Base-by-base conservation (phyloP, 37 sponge, comb jelly and placozoan species). In the Oscarella lobularis region DNA sequence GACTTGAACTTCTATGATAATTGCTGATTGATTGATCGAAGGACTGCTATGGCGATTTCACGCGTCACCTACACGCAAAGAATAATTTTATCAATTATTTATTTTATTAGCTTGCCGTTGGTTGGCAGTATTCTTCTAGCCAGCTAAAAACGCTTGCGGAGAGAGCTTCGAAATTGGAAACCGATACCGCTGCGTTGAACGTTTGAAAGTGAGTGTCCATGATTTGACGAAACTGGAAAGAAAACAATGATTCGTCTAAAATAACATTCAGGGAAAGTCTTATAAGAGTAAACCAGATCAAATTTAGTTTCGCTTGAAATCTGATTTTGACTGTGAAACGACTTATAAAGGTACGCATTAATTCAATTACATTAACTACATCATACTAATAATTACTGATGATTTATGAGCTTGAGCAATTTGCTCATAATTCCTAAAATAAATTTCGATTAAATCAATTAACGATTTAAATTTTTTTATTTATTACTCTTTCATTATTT, bases 401-500 rank as follows among this genome's bases (percentile, higher is more conserved):
- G 54, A 73, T 32, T 39, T 77, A 9, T 89, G 90, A 3, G 83
- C 80, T 76, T 76, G 73, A 0, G 89, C 77, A 38, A 91, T 91
- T 38, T 91, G 92, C 39, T 87, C 92, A 77, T 91, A 91, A 80
- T 91, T 91, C 65, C 92, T 91, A 39, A 40, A 54, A 0, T 1
- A 20, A 67, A n/a, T n/a, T n/a, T n/a, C n/a, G n/a, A n/a, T n/a
- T n/a, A n/a, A n/a, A n/a, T n/a, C n/a, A n/a, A n/a, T n/a, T n/a
- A n/a, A n/a, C n/a, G n/a, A n/a, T n/a, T n/a, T n/a, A n/a, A n/a
- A n/a, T n/a, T n/a, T n/a, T n/a, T 48, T n/a, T n/a, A n/a, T n/a
- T n/a, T n/a, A n/a, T 5, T 79, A 89, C 94, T 83, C 87, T 77
- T 89, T 93, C 94, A 93, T 89, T 35, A 93, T 93, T 40, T 77